phyloP scores from a whole-genome alignment of 2,888 invertebrate species.

The Anarsia innoxiella region DNA sequence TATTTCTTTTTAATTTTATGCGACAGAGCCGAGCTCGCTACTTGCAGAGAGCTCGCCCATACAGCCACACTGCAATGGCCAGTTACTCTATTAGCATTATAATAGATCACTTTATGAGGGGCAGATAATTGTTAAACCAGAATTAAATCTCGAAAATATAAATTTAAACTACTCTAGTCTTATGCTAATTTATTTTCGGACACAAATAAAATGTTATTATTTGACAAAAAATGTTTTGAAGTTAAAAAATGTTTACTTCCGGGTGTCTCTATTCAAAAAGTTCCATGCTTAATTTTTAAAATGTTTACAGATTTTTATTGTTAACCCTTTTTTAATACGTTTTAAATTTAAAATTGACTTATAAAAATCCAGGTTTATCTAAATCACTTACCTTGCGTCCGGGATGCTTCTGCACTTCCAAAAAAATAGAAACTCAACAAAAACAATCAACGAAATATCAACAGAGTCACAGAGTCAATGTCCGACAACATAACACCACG shows the following conservation, averaged over 20 bases:
- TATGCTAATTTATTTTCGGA: no score
- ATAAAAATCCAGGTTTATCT: not conserved
- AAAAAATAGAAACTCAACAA: slow-evolving; percentile 41
- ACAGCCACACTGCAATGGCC: slow-evolving; percentile 23
- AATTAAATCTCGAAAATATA: no score
- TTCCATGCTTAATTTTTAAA: no score
- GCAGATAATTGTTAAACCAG: slow-evolving; percentile 43
- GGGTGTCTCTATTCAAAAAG: no score
- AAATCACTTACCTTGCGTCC: slow-evolving; percentile 44
- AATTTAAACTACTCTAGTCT: no score
- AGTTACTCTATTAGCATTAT: slow-evolving; percentile 47
- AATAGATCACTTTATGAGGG: slow-evolving; percentile 39
- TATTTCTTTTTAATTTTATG: slow-evolving; percentile 50
- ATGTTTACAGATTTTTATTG: no score
- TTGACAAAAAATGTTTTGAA: no score
- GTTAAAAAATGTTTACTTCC: no score
- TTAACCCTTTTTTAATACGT: no score
- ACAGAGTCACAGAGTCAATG: slow-evolving; percentile 62
- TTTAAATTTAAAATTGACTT: slow-evolving; percentile 7
- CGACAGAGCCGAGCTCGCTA: slow-evolving; percentile 43
- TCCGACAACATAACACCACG: slow-evolving; percentile 43
- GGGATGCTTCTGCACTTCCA: slow-evolving; percentile 24
- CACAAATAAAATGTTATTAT: no score
- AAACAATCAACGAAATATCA: slow-evolving; percentile 59
- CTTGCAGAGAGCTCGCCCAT: slow-evolving; percentile 51